Conservation (phyloP, 2,113 vertebrate species). For the Ochotona princeps region DNA sequence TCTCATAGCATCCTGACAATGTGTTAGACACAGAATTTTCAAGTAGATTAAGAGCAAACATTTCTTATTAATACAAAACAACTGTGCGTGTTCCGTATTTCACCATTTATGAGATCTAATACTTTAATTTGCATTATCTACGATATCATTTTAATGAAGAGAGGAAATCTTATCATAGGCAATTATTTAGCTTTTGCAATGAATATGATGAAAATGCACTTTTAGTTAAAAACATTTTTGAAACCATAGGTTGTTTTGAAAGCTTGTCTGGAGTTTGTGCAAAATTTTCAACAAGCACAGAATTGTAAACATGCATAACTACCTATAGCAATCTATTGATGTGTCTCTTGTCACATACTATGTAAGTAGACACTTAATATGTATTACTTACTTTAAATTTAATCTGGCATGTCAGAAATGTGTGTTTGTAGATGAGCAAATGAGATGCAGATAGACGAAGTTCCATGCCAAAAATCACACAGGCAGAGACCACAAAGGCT, state of each 20-base stretch:
- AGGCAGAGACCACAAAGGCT: neutral
- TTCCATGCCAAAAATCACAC: neutral
- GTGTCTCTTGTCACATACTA: neutral
- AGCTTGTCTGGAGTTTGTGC: neutral
- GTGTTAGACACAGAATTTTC: conserved; percentile 76
- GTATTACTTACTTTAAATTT: conserved; percentile 1
- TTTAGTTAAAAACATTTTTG: neutral
- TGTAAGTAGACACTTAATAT: neutral
- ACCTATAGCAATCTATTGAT: neutral
- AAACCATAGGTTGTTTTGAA: neutral
- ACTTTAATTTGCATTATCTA: conserved; percentile 45
- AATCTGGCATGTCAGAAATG: neutral
- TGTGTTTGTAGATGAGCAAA: conserved; percentile 1
- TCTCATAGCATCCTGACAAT: conserved; percentile 69
- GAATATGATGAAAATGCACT: neutral
- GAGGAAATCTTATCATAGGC: neutral
- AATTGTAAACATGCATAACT: neutral
- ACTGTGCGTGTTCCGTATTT: conserved; percentile 30
- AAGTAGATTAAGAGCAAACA: conserved; percentile 70
- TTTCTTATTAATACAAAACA: conserved; percentile 63
- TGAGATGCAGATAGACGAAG: neutral
- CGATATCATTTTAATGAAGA: conserved; percentile 12
- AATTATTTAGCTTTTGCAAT: conserved; percentile 6
- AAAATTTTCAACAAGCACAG: neutral
- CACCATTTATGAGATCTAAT: neutral